A percentile compares a stretch with the other conserved stretches of the same genome.
Evolutionary conservation across 1,140 invertebrate genomes (phyloP).

Genomic region (Conopomorpha cramerella): DNA sequence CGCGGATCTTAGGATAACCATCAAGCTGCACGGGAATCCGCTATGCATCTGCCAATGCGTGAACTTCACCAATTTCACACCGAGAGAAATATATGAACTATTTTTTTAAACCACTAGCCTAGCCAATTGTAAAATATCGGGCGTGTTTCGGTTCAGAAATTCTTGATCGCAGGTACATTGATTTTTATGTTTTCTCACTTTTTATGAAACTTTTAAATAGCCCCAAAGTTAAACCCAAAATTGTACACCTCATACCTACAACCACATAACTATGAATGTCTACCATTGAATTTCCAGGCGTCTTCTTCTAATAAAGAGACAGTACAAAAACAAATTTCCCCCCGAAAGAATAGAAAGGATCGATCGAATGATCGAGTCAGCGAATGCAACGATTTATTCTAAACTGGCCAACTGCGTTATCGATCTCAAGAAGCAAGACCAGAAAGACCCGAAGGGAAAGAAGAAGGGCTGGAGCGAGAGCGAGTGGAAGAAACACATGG

Average conservation of each 20-base stretch:
- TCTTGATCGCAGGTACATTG: too few species aligned
- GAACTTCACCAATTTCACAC: too few species aligned
- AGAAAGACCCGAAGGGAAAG: constrained; percentile 36
- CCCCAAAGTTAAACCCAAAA: background rate
- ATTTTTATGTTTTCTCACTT: background rate
- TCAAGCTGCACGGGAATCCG: too few species aligned
- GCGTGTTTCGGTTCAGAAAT: too few species aligned
- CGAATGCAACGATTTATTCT: constrained; percentile 33
- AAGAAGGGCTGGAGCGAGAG: constrained; percentile 36
- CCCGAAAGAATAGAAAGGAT: constrained; percentile 29
- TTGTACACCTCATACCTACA: background rate
- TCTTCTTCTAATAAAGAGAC: constrained; percentile 24
- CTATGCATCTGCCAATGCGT: too few species aligned
- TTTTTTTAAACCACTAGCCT: background rate
- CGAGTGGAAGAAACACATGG: constrained; percentile 52
- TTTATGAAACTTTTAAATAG: background rate
- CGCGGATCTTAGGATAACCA: too few species aligned
- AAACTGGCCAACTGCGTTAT: constrained; percentile 40
- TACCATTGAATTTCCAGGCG: constrained; percentile 19
- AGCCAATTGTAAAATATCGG: too few species aligned
- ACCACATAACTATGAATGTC: background rate
- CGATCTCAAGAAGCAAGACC: constrained; percentile 34
- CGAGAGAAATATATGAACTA: too few species aligned
- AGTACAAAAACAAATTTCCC: constrained; percentile 30
- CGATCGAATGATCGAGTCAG: constrained; percentile 36